Evolutionary conservation across 30 jellyfish, hydroid and myxozoan species (phyloP).

Genomic region (Sanderia malayensis): DNA sequence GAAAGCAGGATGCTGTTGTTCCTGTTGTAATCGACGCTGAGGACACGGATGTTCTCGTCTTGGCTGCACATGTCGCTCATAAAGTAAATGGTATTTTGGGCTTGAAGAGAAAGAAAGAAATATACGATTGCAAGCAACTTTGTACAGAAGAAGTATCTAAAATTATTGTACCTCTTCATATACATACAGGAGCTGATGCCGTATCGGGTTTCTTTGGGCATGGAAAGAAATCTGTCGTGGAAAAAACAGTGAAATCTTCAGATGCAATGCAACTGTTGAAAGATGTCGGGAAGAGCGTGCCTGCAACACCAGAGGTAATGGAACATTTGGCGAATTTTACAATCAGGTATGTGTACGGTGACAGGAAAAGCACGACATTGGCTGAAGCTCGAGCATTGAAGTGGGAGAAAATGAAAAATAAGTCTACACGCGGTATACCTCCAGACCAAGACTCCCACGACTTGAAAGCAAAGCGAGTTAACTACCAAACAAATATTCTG

Average conservation of each 20-base stretch:
- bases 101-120: background rate
- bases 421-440: background rate
- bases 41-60: slow-evolving; percentile 2
- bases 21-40: background rate
- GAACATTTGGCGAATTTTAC: background rate
- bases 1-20: background rate
- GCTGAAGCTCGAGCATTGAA: background rate
- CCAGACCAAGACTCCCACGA: background rate
- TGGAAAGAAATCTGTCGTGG: background rate
- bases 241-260: background rate
- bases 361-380: background rate
- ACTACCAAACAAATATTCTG: background rate
- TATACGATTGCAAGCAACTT: background rate
- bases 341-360: background rate
- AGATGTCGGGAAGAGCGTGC: background rate
- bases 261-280: background rate
- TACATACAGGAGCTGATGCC: slow-evolving; percentile 3
- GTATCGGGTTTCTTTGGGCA: background rate
- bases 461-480: background rate
- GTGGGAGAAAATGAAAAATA: background rate
- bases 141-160: background rate
- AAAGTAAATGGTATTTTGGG: background rate
- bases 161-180: background rate
- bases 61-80: slow-evolving; percentile 3
- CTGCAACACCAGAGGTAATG: background rate